Percentiles rank a stretch among this genome's conserved stretches.
phyloP scores from a whole-genome alignment of 1,140 invertebrate genomes.

The Globodera rostochiensis region DNA sequence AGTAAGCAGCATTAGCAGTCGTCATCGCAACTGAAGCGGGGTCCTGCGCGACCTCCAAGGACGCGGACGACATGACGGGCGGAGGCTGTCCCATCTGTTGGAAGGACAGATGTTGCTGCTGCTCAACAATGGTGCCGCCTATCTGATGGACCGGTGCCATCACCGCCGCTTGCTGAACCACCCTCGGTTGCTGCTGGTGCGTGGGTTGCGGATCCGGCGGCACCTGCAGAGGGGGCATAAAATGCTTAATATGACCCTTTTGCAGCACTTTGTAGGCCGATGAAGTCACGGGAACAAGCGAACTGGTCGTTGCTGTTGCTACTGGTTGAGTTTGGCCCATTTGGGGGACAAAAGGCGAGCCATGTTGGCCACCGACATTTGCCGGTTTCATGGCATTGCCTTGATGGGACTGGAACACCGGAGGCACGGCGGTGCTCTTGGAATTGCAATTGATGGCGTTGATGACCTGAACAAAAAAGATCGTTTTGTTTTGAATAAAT shows the following conservation, averaged over 20 bases:
- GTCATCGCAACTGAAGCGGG: not conserved
- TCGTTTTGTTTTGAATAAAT: not conserved
- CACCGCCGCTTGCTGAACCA: not conserved
- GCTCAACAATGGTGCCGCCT: not conserved
- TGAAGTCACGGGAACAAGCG: not conserved
- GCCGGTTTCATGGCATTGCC: not conserved
- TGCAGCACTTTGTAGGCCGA: conserved; percentile 8
- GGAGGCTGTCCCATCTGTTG: conserved; percentile 25
- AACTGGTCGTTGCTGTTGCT: not conserved
- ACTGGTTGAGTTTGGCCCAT: not conserved
- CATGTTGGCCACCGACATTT: not conserved
- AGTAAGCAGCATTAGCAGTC: not conserved
- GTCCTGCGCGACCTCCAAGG: conserved; percentile 4
- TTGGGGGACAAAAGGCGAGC: conserved; percentile 8
- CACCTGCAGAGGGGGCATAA: conserved; percentile 36
- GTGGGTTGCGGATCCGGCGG: conserved; percentile 64
- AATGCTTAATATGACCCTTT: not conserved
- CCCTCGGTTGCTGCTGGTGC: conserved; percentile 45
- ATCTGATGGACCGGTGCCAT: not conserved
- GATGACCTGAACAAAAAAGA: conserved; percentile 44
- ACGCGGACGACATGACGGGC: conserved; percentile 13
- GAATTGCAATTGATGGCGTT: conserved; percentile 66
- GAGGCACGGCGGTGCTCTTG: conserved; percentile 60
- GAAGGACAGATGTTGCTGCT: not conserved
- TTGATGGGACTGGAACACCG: conserved; percentile 49